Conservation (phyloP, 2,113 vertebrate species). For the Colaptes auratus region DNA sequence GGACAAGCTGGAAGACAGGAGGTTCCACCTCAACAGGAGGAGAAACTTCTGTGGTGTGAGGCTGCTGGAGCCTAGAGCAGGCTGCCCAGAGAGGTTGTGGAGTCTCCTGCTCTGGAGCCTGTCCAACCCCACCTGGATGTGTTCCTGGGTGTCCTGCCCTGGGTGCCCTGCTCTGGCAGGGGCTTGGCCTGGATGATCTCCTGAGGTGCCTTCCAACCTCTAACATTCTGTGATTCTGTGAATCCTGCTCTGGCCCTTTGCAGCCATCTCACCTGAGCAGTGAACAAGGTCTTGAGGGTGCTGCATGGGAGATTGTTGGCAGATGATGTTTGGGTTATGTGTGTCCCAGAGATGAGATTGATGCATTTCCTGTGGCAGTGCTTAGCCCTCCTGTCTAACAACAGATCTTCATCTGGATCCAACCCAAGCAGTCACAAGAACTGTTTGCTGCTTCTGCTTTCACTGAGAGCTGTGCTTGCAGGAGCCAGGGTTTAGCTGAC, state of each 20-base stretch:
- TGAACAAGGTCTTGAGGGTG: not conserved
- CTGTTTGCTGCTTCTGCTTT: not conserved
- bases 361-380: not conserved
- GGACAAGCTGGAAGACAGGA: no score
- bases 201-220: no score
- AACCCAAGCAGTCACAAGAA: not conserved
- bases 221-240: no score
- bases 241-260: not conserved
- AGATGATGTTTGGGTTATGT: not conserved
- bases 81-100: no score
- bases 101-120: no score
- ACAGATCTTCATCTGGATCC: not conserved
- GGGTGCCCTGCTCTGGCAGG: no score
- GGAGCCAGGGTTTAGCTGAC: not conserved
- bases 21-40: no score
- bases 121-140: no score
- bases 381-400: not conserved
- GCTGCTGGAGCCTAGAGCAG: no score
- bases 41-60: no score
- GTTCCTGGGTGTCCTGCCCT: no score
- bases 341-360: not conserved
- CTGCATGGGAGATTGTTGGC: not conserved
- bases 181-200: no score
- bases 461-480: not conserved
- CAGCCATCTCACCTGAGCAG: not conserved